Conservation (phyloP, 2,888 invertebrate species). For the Leptinotarsa haldemani region DNA sequence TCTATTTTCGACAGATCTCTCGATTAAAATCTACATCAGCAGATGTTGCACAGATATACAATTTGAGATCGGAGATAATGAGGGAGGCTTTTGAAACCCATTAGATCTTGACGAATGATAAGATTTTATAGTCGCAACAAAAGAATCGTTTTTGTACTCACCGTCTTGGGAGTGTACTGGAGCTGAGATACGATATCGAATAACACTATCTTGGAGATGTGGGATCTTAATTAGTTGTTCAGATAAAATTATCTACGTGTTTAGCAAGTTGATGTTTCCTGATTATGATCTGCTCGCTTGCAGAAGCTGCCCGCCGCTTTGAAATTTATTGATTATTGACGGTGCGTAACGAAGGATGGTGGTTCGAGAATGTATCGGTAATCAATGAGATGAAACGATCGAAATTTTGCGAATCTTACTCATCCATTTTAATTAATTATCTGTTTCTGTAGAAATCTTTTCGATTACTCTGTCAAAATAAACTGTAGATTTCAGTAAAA, state of each 20-base stretch:
- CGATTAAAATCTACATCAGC: conserved; percentile 54
- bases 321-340: conserved; percentile 16
- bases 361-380: background rate
- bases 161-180: conserved; percentile 27
- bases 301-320: conserved; percentile 8
- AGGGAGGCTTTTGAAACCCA: conserved; percentile 38
- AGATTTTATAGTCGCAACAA: conserved; percentile 43
- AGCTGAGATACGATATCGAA: conserved; percentile 43
- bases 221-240: conserved; percentile 46
- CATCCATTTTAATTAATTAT: background rate
- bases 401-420: background rate
- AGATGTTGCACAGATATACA: conserved; percentile 55
- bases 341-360: background rate
- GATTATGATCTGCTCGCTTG: conserved; percentile 35
- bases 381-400: background rate
- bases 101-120: conserved; percentile 43
- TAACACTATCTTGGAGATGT: conserved; percentile 45
- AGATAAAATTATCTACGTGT: conserved; percentile 43
- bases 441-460: background rate
- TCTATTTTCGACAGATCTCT: conserved; percentile 42
- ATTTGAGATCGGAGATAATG: conserved; percentile 48
- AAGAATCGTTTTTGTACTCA: conserved; percentile 35
- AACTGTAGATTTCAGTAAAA: background rate
- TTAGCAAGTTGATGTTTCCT: conserved; percentile 36
- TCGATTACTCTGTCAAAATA: background rate